These are phyloP conservation scores for Camponotus vicinus DNA, from an alignment of 1,140 invertebrate genomes.

Conservation along the genomic window DNA sequence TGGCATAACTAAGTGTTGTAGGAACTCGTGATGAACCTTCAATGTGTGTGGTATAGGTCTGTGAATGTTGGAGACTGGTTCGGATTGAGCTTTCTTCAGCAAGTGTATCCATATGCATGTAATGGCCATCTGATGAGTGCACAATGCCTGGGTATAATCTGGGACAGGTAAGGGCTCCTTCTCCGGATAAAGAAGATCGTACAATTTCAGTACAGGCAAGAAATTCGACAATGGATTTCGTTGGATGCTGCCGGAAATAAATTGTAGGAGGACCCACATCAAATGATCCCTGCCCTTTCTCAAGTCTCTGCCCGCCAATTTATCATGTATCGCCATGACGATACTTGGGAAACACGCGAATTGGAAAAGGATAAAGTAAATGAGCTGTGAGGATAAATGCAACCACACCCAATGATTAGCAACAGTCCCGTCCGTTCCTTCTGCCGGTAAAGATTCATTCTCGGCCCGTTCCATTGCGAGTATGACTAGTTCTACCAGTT, in stretches of 20 bases:
- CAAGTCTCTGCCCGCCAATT: slow-evolving; percentile 93
- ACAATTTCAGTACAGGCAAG: slow-evolving; percentile 95
- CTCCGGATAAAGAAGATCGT: slow-evolving; percentile 97
- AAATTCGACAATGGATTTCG: slow-evolving; percentile 97
- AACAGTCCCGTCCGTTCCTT: slow-evolving; percentile 89
- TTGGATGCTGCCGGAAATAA: slow-evolving; percentile 98
- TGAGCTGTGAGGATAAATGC: slow-evolving; percentile 97
- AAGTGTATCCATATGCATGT: slow-evolving; percentile 99
- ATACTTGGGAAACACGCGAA: slow-evolving; percentile 97
- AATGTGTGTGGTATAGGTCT: slow-evolving; percentile 93
- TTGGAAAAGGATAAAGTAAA: slow-evolving; percentile 98
- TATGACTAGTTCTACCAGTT: slow-evolving; percentile 96
- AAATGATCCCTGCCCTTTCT: slow-evolving; percentile 96
- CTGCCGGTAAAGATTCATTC: slow-evolving; percentile 86
- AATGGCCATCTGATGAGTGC: slow-evolving; percentile 96
- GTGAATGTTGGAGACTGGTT: slow-evolving; percentile 91
- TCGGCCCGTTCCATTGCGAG: slow-evolving; percentile 97
- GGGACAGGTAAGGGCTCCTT: slow-evolving; percentile 96
- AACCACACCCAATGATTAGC: slow-evolving; percentile 95
- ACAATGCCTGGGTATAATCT: slow-evolving; percentile 94
- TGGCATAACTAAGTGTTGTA: slow-evolving; percentile 93
- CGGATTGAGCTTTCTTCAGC: slow-evolving; percentile 95
- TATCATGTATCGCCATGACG: slow-evolving; percentile 95
- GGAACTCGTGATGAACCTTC: slow-evolving; percentile 94
- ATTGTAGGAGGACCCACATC: slow-evolving; percentile 99